These are phyloP conservation scores for Columba guinea DNA, from an alignment of 2,797 vertebrate species.

Conservation along the genomic window DNA sequence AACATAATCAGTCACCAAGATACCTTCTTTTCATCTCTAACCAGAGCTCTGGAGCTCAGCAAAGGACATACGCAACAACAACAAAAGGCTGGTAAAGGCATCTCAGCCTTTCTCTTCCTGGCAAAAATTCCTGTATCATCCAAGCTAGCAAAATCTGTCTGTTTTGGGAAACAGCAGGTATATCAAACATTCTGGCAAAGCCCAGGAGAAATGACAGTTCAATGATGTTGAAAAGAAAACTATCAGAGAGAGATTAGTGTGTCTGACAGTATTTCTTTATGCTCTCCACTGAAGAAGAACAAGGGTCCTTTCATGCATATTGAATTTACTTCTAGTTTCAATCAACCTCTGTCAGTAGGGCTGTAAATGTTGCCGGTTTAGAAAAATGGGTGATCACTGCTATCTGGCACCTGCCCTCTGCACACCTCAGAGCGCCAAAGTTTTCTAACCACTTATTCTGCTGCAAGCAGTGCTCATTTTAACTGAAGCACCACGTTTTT, in stretches of 20 bases:
- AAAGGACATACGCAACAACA: neutral
- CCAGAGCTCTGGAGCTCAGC: neutral
- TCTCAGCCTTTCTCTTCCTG: neutral
- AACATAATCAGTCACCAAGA: neutral
- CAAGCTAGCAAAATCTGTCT: neutral
- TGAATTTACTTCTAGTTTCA: neutral
- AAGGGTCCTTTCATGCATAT: neutral
- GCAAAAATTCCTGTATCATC: neutral
- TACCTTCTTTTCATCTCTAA: neutral
- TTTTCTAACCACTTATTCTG: neutral
- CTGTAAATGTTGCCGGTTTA: neutral
- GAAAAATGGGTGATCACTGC: neutral
- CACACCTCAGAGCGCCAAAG: neutral
- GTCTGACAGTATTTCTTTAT: constrained; percentile 23
- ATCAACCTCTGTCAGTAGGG: neutral
- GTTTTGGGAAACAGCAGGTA: neutral
- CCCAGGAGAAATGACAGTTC: constrained; percentile 29
- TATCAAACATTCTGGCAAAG: constrained; percentile 14
- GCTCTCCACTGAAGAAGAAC: constrained; percentile 6
- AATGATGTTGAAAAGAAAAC: constrained; percentile 35
- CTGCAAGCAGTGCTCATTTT: neutral
- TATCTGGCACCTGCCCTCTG: neutral
- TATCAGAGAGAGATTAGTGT: constrained; percentile 39
- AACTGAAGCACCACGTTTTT: neutral
- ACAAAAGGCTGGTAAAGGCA: neutral